Evolutionary conservation across 35 echinoderm and acorn worm species (phyloP).

Genomic region (Eucidaris tribuloides): DNA sequence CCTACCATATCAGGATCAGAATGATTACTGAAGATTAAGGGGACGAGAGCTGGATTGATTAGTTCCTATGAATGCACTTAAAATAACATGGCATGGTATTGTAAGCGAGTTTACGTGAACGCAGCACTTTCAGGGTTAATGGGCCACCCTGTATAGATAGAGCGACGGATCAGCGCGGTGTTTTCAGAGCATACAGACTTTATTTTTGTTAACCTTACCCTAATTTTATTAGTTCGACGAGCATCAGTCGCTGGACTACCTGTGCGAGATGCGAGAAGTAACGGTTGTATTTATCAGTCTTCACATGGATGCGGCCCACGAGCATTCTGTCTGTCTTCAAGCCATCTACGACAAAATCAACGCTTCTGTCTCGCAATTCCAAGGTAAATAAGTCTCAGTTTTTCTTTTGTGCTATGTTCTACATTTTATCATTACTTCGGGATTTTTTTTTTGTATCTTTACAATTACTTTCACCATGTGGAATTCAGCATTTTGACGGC

Average conservation of each 20-base stretch:
- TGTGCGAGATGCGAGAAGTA: slow-evolving; percentile 94
- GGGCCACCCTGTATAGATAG: background rate
- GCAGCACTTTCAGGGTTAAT: background rate
- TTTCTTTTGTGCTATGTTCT: too few relatives aligned
- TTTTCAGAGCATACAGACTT: background rate
- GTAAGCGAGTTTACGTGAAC: background rate
- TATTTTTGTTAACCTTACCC: background rate
- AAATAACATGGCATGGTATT: background rate
- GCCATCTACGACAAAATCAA: slow-evolving; percentile 54
- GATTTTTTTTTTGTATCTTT: too few relatives aligned
- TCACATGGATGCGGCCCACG: slow-evolving; percentile 60
- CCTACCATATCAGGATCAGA: too few relatives aligned
- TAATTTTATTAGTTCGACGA: slow-evolving; percentile 72
- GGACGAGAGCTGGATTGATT: background rate
- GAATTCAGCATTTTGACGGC: too few relatives aligned
- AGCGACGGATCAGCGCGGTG: background rate
- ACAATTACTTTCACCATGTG: too few relatives aligned
- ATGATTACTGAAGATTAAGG: too few relatives aligned
- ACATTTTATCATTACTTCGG: too few relatives aligned
- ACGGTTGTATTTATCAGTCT: slow-evolving; percentile 94
- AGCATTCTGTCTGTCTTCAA: slow-evolving; percentile 71
- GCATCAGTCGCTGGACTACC: slow-evolving; percentile 91
- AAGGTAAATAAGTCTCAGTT: too few relatives aligned
- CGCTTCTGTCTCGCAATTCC: slow-evolving; percentile 78
- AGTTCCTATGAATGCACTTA: background rate